Conservation (phyloP, 92 coral and sea anemone species). For the Umimayanthus kanabou region DNA sequence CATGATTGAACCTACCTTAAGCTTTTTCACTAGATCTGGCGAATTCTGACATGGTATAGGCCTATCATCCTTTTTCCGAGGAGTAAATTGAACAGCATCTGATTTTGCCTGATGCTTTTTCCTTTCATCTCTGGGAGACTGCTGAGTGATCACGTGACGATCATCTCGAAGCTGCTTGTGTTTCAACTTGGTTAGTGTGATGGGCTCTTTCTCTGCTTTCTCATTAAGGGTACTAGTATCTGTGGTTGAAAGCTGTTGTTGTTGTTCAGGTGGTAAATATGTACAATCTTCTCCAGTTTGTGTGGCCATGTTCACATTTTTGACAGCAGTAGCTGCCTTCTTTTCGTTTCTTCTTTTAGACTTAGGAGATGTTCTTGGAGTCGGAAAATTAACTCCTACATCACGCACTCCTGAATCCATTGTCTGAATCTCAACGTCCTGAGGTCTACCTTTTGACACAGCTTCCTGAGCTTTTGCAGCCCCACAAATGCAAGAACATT, state of each 20-base stretch:
- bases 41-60: conserved; percentile 36
- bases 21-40: conserved; percentile 26
- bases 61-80: conserved; percentile 23
- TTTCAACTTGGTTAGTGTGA: conserved; percentile 14
- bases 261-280: conserved; percentile 1
- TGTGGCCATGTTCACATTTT: conserved; percentile 43
- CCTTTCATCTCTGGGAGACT: conserved; percentile 33
- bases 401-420: conserved; percentile 60
- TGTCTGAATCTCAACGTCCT: conserved; percentile 29
- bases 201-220: background rate
- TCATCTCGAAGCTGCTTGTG: conserved; percentile 11
- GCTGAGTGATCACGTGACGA: conserved; percentile 30
- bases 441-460: conserved; percentile 3
- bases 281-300: conserved; percentile 47
- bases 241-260: background rate
- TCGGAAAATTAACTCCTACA: conserved; percentile 88
- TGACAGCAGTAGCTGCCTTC: conserved; percentile 24
- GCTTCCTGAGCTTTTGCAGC: conserved; percentile 48
- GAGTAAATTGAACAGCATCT: background rate
- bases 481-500: conserved; percentile 54
- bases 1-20: conserved; percentile 18
- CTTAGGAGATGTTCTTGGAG: conserved; percentile 50
- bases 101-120: background rate
- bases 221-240: background rate
- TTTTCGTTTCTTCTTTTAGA: conserved; percentile 22